These are phyloP conservation scores for Ormia ochracea DNA, from an alignment of 2,888 invertebrate species.

Conservation along the genomic window DNA sequence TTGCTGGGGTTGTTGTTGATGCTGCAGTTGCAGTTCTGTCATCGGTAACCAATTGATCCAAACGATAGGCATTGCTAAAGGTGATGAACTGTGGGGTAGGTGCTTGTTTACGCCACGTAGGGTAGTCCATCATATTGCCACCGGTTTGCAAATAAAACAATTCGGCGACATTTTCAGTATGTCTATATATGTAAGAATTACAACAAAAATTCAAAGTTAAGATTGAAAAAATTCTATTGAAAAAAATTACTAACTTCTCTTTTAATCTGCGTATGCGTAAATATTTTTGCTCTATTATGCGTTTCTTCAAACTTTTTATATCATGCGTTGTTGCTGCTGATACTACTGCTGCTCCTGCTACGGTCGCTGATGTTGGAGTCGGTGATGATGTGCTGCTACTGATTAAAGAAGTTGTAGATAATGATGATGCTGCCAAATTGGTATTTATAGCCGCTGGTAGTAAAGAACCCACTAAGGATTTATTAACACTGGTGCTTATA, in stretches of 20 bases:
- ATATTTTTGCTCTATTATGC: conserved; percentile 84
- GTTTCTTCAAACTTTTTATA: conserved; percentile 80
- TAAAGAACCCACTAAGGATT: conserved; percentile 68
- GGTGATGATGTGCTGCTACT: conserved; percentile 34
- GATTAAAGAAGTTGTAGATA: conserved; percentile 61
- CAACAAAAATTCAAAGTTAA: background rate
- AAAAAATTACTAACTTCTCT: conserved; percentile 79
- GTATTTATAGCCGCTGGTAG: conserved; percentile 67
- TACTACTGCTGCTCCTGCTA: conserved; percentile 62
- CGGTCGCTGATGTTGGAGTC: conserved; percentile 17
- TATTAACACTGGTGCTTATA: conserved; percentile 64
- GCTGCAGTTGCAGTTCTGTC: conserved; percentile 68
- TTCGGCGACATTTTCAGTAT: conserved; percentile 88
- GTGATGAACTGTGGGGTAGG: conserved; percentile 85
- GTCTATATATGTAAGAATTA: conserved; percentile 75
- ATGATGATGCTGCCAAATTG: conserved; percentile 62
- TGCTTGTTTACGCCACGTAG: conserved; percentile 88
- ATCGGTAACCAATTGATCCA: conserved; percentile 80
- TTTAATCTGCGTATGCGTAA: conserved; percentile 83
- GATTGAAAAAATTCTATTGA: background rate
- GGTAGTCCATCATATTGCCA: conserved; percentile 92
- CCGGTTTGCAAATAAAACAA: conserved; percentile 91
- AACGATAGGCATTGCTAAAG: conserved; percentile 85
- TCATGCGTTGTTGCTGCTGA: conserved; percentile 71
- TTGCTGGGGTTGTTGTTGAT: conserved; percentile 56